Conservation (phyloP, 2,797 vertebrate species). For the Rachycentron canadum region DNA sequence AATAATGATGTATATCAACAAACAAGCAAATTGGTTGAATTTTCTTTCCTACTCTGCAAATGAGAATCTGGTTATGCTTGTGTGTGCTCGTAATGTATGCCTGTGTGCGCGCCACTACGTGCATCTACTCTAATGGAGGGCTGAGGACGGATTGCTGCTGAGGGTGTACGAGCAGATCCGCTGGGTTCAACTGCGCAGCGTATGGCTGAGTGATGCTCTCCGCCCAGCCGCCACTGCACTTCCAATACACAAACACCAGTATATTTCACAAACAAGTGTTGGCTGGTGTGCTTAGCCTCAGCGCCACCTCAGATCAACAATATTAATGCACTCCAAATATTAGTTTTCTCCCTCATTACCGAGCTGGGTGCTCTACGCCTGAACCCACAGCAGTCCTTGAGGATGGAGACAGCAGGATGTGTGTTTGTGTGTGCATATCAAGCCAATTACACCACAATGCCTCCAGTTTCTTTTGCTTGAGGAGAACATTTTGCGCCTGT, state of each 20-base stretch:
- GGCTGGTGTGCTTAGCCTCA: slow-evolving; percentile 64
- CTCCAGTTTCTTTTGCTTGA: slow-evolving; percentile 39
- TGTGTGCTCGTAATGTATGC: slow-evolving; percentile 14
- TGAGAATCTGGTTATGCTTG: slow-evolving; percentile 19
- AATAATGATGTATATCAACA: background rate
- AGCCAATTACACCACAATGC: slow-evolving; percentile 52
- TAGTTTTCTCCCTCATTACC: slow-evolving; percentile 78
- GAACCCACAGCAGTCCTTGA: slow-evolving; percentile 71
- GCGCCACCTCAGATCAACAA: slow-evolving; percentile 74
- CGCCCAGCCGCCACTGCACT: slow-evolving; percentile 38
- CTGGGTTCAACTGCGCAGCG: slow-evolving; percentile 50
- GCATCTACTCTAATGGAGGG: slow-evolving; percentile 51
- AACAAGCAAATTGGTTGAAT: slow-evolving; percentile 16
- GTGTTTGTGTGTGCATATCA: slow-evolving; percentile 49
- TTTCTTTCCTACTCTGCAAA: slow-evolving; percentile 4
- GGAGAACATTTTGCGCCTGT: slow-evolving; percentile 21
- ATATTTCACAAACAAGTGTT: slow-evolving; percentile 66
- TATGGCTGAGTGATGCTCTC: slow-evolving; percentile 65
- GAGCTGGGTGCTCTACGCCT: slow-evolving; percentile 60
- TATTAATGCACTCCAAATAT: slow-evolving; percentile 82
- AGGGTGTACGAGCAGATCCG: slow-evolving; percentile 49
- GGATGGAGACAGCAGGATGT: slow-evolving; percentile 59
- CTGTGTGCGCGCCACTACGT: slow-evolving; percentile 6
- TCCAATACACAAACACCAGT: slow-evolving; percentile 54
- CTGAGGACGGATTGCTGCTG: slow-evolving; percentile 55